These are phyloP conservation scores for Callithrix jacchus DNA, from an alignment of 2,113 vertebrate species.

Conservation along the genomic window DNA sequence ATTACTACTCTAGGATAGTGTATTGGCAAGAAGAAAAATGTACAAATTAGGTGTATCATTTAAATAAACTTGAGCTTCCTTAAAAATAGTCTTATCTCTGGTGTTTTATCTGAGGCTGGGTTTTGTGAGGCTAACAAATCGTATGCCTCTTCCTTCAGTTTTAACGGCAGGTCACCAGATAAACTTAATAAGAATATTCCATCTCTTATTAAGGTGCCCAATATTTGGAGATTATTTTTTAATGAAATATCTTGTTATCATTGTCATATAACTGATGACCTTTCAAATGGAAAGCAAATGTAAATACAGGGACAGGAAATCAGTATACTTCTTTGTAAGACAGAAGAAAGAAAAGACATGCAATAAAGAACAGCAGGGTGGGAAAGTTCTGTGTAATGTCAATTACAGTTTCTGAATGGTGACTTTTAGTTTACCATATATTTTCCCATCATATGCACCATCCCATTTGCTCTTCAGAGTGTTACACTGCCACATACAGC, in stretches of 20 bases:
- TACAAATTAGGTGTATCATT: background rate
- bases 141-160: background rate
- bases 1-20: background rate
- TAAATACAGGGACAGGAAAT: conserved; percentile 46
- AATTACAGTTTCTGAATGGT: background rate
- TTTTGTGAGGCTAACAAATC: background rate
- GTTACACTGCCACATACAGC: background rate
- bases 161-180: background rate
- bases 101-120: background rate
- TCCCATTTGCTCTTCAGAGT: background rate
- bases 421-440: background rate
- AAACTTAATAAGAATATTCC: conserved; percentile 7
- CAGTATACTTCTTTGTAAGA: background rate
- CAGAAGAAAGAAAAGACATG: background rate
- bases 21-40: conserved; percentile 24
- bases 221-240: conserved; percentile 64
- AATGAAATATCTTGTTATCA: conserved; percentile 63
- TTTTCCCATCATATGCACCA: background rate
- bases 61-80: background rate
- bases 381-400: background rate
- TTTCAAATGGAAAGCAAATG: conserved; percentile 51
- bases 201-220: background rate
- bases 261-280: conserved; percentile 58
- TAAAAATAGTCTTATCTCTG: background rate
- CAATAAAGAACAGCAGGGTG: background rate